Base-by-base conservation (phyloP, 2,113 vertebrate genomes). In the Planiliza haematocheilus region DNA sequence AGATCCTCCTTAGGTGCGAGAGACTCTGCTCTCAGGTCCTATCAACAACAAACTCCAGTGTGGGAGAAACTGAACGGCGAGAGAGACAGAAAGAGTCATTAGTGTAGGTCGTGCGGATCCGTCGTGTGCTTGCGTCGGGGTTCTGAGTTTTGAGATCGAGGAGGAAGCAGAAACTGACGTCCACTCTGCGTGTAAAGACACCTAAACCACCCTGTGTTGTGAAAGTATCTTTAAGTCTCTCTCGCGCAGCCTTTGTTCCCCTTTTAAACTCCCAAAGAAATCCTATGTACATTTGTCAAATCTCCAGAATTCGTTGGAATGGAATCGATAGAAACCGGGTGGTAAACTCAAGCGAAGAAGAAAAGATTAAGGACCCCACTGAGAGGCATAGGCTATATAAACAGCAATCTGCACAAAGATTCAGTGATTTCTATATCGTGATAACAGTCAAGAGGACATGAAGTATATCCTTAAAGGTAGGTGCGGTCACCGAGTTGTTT, bases 381-480 rank as follows among this genome's bases (percentile, higher is more conserved):
- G 83, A 91, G 93, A 92, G 91, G 90, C 92, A 91, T 80, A 86
- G 86, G 88, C 91, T 87, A 85, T 89, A 91, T 86, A 85, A 90
- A 90, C 90, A 90, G 89, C 90, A 90, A 91, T 83, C 88, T 93
- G 90, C 91, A 92, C 90, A 91, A 88, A 86, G 86, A 86, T 88
- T 91, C 90, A 92, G 83, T 87, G 85, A 88, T 91, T 72, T 85
- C 46, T 77, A 72, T 75, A 11, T 85, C 9, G 59, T 82, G 83
- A 84, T 94, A 94, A 94, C 94, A 95, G 94, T 94, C 94, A 93
- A 83, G 86, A 93, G 91, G 92, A 94, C 90, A 83, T 91, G 52
- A 62, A 74, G 84, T 70, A 83, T 84, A 86, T 94, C 92, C 90
- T 93, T 93, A 95, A 94, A 94, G 94, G 94, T 94, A 93, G 93